Evolutionary conservation across 2,797 vertebrate species (phyloP).

Genomic region (Pipistrellus pygmaeus): DNA sequence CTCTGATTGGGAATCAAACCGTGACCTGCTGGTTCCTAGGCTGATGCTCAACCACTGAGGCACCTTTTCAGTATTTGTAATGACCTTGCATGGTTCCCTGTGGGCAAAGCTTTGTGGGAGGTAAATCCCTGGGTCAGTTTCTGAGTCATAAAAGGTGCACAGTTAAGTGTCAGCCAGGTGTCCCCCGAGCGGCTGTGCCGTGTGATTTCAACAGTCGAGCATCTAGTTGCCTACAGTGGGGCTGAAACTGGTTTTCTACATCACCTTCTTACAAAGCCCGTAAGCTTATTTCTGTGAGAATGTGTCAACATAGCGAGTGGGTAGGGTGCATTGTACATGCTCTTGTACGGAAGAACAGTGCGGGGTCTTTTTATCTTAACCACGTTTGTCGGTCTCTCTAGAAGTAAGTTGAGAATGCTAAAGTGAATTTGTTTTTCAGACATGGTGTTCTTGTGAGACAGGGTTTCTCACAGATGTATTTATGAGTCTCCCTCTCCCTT

Average conservation of each 20-base stretch:
- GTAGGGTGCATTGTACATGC: not conserved
- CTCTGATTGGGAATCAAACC: too few relatives aligned
- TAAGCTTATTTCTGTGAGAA: not conserved
- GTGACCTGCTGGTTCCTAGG: too few relatives aligned
- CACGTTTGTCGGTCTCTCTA: not conserved
- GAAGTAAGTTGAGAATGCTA: not conserved
- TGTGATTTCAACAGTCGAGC: not conserved
- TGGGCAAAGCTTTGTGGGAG: not conserved
- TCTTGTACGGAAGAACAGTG: not conserved
- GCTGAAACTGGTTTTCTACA: not conserved
- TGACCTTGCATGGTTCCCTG: too few relatives aligned
- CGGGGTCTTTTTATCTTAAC: not conserved
- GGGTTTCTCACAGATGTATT: not conserved
- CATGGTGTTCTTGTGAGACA: rapidly evolving
- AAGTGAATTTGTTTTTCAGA: not conserved
- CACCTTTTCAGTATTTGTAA: not conserved
- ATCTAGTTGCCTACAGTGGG: not conserved
- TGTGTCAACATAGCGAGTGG: not conserved
- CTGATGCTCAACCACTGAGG: too few relatives aligned
- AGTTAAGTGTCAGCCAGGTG: not conserved
- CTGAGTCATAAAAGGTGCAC: not conserved
- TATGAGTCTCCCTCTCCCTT: not conserved
- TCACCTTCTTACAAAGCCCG: not conserved
- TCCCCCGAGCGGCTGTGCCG: not conserved
- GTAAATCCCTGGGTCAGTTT: not conserved